phyloP scores from a whole-genome alignment of 2,888 invertebrate genomes.

The Cryptocephalus primarius region DNA sequence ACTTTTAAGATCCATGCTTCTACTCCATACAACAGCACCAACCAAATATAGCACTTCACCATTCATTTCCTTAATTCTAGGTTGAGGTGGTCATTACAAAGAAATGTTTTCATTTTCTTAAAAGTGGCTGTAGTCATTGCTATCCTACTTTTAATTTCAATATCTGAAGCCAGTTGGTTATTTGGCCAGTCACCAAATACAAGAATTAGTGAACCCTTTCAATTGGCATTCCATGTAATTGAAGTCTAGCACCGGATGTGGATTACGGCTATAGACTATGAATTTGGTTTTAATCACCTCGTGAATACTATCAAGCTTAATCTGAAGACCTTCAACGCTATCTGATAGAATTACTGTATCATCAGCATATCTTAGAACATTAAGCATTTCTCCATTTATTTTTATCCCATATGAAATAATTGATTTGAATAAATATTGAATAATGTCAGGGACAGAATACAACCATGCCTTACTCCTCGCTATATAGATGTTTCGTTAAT shows the following conservation, averaged over 20 bases:
- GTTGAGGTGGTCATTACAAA: no score
- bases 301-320: not conserved
- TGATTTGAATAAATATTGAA: no score
- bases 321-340: not conserved
- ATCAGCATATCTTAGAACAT: not conserved
- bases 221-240: not conserved
- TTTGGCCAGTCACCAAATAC: not conserved
- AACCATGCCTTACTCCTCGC: no score
- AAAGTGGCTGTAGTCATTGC: not conserved
- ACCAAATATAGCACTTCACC: no score
- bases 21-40: no score
- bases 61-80: no score
- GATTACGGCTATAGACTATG: not conserved
- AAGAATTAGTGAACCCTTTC: not conserved
- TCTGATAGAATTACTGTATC: not conserved
- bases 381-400: not conserved
- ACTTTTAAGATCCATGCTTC: not conserved
- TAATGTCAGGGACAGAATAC: no score
- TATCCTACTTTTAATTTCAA: no score
- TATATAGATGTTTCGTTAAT: no score
- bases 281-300: not conserved
- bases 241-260: slow-evolving; percentile 19
- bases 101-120: not conserved
- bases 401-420: not conserved
- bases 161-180: no score